Base-by-base conservation (phyloP, 53 echinoderm and acorn worm species). In the Apostichopus leukothele region DNA sequence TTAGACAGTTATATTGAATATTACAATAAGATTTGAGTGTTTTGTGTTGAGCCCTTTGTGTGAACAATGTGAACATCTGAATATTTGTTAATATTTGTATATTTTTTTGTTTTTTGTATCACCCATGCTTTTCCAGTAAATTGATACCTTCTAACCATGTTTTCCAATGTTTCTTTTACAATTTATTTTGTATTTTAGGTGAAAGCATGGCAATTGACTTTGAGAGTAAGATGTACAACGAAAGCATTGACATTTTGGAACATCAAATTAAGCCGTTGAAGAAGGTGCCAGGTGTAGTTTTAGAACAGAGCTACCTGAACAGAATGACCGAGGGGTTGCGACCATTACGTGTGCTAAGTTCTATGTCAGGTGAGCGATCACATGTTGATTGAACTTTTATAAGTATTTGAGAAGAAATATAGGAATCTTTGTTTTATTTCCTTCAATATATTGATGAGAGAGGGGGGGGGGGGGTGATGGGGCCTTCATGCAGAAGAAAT, bases 151-250 rank as follows among this genome's bases (percentile, higher is more conserved):
- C 57, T 57, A 8, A 9, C 9, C 0, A 9, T 57, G 7, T 57
- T 27, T 27, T 1, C 27, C 27, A 27, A 27, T 27, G 27, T 83
- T 25, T 27, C 27, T 27, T 27, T 1, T 27, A 27, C 27, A 27
- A 27, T 27, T 27, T 27, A 27, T 27, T 27, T 27, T 27, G 27
- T 27, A 27, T 60, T 74, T 21, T 88, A 98, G 98, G 98, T 86
- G 98, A 98, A 19, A 94, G 94, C 71, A 93, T 93, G 21, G 93
- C 94, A 1, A 92, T 98, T 14, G 98, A 98, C 79, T 98, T 98
- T 93, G 98, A 98, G 87, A 95, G 94, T 68, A 92, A 93, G 93
- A 95, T 98, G 95, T 98, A 96, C 83, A 90, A 89, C 53, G 98
- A 98, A 74, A 93, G 96, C 53, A 95, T 97, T 92, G 98, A 98